These are phyloP conservation scores for Cliona cf. orientalis DNA, from an alignment of 37 sponge, comb jelly and placozoan species.

Conservation along the genomic window DNA sequence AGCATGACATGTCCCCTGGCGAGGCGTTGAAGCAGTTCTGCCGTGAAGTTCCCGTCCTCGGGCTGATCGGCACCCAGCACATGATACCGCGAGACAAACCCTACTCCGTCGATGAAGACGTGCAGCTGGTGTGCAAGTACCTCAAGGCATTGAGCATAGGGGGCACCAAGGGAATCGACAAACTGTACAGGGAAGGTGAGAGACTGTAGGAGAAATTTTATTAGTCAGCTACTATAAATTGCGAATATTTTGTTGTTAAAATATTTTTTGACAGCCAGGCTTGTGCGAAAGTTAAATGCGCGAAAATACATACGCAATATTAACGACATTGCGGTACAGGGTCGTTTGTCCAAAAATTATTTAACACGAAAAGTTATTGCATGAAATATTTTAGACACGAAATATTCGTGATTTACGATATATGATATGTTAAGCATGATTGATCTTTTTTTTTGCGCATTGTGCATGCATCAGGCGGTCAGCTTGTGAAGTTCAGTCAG, in stretches of 20 bases:
- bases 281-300: no score
- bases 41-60: slow-evolving; percentile 58
- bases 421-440: not conserved
- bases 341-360: no score
- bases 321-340: no score
- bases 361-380: no score
- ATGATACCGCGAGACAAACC: slow-evolving; percentile 42
- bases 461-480: not conserved
- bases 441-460: not conserved
- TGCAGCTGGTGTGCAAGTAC: slow-evolving; percentile 88
- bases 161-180: slow-evolving; percentile 42
- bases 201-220: not conserved
- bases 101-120: slow-evolving; percentile 66
- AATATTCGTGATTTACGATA: not conserved
- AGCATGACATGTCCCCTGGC: slow-evolving; percentile 20
- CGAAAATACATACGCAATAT: no score
- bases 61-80: slow-evolving; percentile 59
- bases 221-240: not conserved
- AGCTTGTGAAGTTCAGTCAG: slow-evolving; percentile 57
- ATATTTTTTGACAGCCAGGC: no score
- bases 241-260: no score
- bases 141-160: slow-evolving; percentile 56
- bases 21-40: slow-evolving; percentile 56
- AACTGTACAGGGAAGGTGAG: slow-evolving; percentile 59
- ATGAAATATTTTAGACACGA: no score